Conservation (phyloP, 2,797 vertebrate species). For the Podarcis lilfordi region DNA sequence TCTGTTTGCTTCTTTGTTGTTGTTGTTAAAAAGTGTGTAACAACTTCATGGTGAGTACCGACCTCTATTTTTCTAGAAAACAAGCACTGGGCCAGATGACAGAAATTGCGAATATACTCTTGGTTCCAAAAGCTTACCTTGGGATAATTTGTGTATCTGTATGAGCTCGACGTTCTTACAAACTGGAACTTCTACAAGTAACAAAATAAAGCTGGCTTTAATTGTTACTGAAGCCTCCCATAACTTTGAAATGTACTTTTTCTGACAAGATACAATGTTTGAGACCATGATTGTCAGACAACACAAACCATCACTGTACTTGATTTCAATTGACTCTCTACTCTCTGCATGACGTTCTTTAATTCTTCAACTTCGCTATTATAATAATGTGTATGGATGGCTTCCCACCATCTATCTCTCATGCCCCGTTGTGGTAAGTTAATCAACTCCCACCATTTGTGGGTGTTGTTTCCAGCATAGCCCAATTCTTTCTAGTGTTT, state of each 20-base stretch:
- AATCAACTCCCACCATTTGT: no score
- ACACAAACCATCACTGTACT: background rate
- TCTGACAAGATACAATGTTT: background rate
- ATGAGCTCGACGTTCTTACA: background rate
- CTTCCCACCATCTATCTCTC: background rate
- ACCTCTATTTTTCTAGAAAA: no score
- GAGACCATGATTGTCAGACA: background rate
- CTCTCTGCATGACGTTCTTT: background rate
- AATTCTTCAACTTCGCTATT: background rate
- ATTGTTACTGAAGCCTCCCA: background rate
- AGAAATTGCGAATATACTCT: background rate
- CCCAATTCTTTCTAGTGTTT: no score
- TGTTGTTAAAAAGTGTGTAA: no score
- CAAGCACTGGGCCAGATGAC: background rate
- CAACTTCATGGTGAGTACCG: no score
- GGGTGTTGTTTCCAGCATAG: no score
- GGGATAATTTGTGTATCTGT: background rate
- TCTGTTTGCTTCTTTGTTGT: no score
- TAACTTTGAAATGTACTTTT: background rate
- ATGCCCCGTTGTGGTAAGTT: no score
- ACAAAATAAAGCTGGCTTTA: background rate
- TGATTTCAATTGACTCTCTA: background rate
- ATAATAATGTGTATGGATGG: background rate
- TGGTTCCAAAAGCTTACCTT: background rate
- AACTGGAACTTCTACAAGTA: background rate